Evolutionary conservation across 2,888 invertebrate genomes (phyloP), one percentile per base, ranked within the genome.

Genomic region (Mimas tiliae): DNA sequence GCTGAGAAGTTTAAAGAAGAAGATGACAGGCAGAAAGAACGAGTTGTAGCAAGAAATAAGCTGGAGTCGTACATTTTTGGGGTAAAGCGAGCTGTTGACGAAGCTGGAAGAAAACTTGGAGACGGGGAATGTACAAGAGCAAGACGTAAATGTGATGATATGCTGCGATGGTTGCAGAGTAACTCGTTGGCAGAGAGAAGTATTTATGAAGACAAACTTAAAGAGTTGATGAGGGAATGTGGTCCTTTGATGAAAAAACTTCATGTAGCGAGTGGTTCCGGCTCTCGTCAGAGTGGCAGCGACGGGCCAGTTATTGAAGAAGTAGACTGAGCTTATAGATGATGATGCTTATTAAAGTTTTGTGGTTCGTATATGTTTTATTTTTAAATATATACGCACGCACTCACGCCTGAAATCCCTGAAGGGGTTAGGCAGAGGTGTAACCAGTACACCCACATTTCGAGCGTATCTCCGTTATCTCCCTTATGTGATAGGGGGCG

Each of bases 1-100:
- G 96, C 97, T 1, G 96, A 96, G 71, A 94, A 91, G 70, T 97
- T 95, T 82, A 95, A 95, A 65, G 95, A 95, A 33, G 96, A 97
- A 74, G 96, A 97, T 80, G 95, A 95, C 47, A 93, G 90, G 70
- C 96, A 96, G 70, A 93, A 94, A 47, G 95, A 96, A 55, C 93
- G 95, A 33, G 94, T 97, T 34, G 85, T 94, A 0, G 94, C 96
- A 38, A 95, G 96, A 68, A 97, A 97, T 84, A 94, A 94, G 63
- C 87, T 97, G 65, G 97, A 97, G 83, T 89, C 94, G 64, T 97
- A 96, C 80, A 93, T 95, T 1, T 96, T 95, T 84, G 94, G 94
- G 53, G 95, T 96, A 11, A 96, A 96, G 71, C 96, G 96, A 77
- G 95, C 96, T 3, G 79, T 94, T 0, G 94, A 95, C 16, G 95